Evolutionary conservation across 2,113 vertebrate species (phyloP).

Genomic region (Microtus montanus): DNA sequence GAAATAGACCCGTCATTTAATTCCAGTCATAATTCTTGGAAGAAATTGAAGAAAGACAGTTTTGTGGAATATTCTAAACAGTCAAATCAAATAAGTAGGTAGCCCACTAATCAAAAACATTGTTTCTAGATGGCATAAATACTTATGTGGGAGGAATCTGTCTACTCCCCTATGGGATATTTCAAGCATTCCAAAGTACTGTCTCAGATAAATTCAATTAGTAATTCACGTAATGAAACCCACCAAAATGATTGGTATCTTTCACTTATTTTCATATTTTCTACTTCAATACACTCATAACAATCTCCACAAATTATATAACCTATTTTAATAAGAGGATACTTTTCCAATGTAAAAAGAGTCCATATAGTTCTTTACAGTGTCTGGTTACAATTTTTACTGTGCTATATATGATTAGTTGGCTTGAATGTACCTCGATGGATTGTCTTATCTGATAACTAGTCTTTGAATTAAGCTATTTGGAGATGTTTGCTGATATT

Average conservation of each 20-base stretch:
- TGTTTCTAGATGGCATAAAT: background rate
- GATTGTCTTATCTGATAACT: background rate
- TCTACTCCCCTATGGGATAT: background rate
- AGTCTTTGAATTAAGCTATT: background rate
- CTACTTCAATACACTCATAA: background rate
- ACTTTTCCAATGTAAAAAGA: background rate
- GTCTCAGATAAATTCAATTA: background rate
- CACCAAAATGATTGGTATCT: background rate
- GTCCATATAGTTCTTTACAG: background rate
- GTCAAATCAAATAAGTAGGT: background rate
- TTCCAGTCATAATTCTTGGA: background rate
- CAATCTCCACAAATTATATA: background rate
- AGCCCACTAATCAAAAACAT: background rate
- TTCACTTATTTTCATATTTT: background rate
- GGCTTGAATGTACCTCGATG: background rate
- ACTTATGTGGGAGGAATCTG: background rate
- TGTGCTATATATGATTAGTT: background rate
- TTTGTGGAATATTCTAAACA: background rate
- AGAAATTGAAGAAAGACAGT: background rate
- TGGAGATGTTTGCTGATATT: conserved; percentile 21
- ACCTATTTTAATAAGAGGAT: background rate
- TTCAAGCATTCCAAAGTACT: background rate
- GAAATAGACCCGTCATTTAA: background rate
- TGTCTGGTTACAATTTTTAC: background rate
- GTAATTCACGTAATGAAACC: background rate